phyloP scores from a whole-genome alignment of 1,140 invertebrate species.

The Sarcophaga bullata region DNA sequence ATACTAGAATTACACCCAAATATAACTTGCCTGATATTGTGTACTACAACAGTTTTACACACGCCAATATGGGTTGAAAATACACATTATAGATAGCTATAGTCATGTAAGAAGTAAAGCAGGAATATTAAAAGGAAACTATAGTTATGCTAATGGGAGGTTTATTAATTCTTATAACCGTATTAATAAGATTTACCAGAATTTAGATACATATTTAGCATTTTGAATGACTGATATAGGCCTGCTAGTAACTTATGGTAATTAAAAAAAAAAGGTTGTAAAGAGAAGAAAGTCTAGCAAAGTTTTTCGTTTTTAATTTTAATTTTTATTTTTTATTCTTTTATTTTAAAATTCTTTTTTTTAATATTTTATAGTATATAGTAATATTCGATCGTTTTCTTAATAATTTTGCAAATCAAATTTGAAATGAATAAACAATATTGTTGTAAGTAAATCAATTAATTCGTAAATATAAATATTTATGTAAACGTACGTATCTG shows the following conservation, averaged over 20 bases:
- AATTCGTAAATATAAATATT: too few relatives aligned
- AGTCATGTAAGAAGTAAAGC: slow-evolving; percentile 50
- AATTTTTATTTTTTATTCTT: not conserved
- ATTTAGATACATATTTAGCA: too few relatives aligned
- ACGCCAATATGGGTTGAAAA: slow-evolving; percentile 92
- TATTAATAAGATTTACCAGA: not conserved
- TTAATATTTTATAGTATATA: not conserved
- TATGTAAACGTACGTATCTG: not conserved
- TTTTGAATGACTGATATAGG: not conserved
- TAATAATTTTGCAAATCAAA: not conserved
- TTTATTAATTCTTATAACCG: not conserved
- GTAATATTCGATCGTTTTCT: not conserved
- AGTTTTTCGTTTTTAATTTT: not conserved
- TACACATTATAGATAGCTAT: slow-evolving; percentile 83
- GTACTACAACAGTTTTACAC: slow-evolving; percentile 94
- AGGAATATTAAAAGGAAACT: not conserved
- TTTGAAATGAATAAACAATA: too few relatives aligned
- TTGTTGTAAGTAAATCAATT: too few relatives aligned
- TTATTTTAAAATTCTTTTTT: not conserved
- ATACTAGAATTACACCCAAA: slow-evolving; percentile 89
- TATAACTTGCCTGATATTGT: slow-evolving; percentile 89
- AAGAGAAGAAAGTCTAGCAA: not conserved
- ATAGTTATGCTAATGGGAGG: not conserved
- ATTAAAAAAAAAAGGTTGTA: not conserved
- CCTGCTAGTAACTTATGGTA: not conserved